Conservation (phyloP, 1,140 invertebrate genomes). For the Elymnias hypermnestra region DNA sequence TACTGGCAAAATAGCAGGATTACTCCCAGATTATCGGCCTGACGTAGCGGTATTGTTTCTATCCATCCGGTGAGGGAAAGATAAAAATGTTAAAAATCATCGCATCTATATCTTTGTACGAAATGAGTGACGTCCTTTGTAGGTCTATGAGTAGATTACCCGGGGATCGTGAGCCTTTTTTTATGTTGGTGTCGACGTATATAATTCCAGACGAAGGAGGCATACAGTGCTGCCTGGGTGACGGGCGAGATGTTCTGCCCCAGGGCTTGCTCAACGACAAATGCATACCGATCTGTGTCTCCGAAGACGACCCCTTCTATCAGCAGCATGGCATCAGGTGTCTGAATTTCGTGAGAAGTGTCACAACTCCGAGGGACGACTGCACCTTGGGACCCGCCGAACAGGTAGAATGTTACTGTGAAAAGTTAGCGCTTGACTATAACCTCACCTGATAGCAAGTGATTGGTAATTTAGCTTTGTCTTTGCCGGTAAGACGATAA, state of each 20-base stretch:
- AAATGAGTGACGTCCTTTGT: no score
- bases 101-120: no score
- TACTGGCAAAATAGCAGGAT: no score
- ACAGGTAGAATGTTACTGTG: conserved; percentile 75
- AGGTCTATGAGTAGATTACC: no score
- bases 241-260: conserved; percentile 55
- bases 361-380: conserved; percentile 80
- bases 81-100: no score
- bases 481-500: no score
- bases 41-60: no score
- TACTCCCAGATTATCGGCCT: no score
- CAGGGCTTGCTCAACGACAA: conserved; percentile 55
- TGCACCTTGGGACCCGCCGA: conserved; percentile 86
- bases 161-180: no score
- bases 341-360: conserved; percentile 78
- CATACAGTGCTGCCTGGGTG: conserved; percentile 73
- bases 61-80: no score
- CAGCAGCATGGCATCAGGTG: conserved; percentile 77
- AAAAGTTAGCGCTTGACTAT: background rate
- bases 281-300: conserved; percentile 82
- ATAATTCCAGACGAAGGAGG: conserved; percentile 70
- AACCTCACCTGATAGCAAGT: background rate
- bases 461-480: no score
- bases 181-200: no score
- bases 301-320: conserved; percentile 80